A percentile compares a stretch with the other conserved stretches of the same genome.
Evolutionary conservation across 2,888 invertebrate species (phyloP).

Genomic region (Hipparchia sbordonii): DNA sequence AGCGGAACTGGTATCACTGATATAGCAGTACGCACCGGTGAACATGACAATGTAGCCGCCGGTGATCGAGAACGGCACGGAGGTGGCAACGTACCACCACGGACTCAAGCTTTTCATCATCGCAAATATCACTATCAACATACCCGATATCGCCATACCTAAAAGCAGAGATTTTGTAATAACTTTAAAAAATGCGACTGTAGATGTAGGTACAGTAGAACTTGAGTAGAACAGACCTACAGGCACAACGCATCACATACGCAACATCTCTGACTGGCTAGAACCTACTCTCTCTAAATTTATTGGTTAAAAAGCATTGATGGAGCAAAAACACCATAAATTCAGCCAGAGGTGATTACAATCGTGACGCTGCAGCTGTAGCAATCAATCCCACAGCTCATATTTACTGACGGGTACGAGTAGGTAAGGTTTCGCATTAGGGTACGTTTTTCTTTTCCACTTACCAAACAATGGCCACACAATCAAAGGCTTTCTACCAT

Average conservation of each 20-base stretch:
- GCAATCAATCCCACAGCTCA: too few species aligned
- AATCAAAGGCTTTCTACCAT: slow-evolving; percentile 88
- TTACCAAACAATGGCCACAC: slow-evolving; percentile 84
- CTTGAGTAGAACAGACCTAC: too few species aligned
- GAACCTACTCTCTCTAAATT: too few species aligned
- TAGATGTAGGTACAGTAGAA: too few species aligned
- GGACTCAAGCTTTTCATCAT: slow-evolving; percentile 65
- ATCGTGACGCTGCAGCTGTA: too few species aligned
- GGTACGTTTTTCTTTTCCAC: slow-evolving; percentile 33
- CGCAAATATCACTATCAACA: slow-evolving; percentile 62
- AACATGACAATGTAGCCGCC: slow-evolving; percentile 85
- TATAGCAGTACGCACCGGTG: slow-evolving; percentile 85
- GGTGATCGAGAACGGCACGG: slow-evolving; percentile 82
- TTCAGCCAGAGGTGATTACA: not conserved
- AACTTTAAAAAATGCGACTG: too few species aligned
- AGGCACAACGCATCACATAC: too few species aligned
- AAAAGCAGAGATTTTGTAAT: slow-evolving; percentile 39
- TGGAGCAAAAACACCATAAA: not conserved
- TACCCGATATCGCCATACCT: slow-evolving; percentile 63
- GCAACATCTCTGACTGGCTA: too few species aligned
- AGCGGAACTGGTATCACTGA: slow-evolving; percentile 85
- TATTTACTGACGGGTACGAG: too few species aligned
- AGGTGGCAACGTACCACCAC: slow-evolving; percentile 79
- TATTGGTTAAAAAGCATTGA: too few species aligned
- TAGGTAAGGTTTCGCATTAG: too few species aligned